Evolutionary conservation across 2,797 vertebrate genomes (phyloP).

Genomic region (Glyptemys insculpta): DNA sequence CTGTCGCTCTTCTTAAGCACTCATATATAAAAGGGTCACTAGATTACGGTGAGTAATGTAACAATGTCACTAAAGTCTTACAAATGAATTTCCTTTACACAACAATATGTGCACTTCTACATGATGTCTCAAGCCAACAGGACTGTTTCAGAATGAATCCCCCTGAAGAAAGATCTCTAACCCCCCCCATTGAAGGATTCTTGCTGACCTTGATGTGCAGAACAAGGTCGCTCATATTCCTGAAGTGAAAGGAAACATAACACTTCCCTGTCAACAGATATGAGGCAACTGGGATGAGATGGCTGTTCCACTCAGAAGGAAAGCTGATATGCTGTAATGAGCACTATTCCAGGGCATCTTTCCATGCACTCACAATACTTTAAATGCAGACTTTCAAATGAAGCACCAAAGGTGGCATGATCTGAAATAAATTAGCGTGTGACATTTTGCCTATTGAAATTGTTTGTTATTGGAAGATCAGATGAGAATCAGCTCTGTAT

Average conservation of each 20-base stretch:
- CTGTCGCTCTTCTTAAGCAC: not conserved
- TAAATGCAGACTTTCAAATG: slow-evolving; percentile 48
- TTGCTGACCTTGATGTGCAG: not conserved
- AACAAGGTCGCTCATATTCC: slow-evolving; percentile 1
- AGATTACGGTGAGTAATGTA: not conserved
- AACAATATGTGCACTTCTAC: not conserved
- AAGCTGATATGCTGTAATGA: slow-evolving; percentile 43
- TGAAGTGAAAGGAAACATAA: slow-evolving; percentile 14
- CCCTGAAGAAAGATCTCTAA: not conserved
- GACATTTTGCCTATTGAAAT: slow-evolving; percentile 4
- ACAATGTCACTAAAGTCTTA: not conserved
- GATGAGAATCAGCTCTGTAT: not conserved
- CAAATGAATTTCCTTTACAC: not conserved
- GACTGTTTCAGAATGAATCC: not conserved
- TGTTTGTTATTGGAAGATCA: not conserved
- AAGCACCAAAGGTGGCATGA: not conserved
- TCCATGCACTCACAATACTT: not conserved
- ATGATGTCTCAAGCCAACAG: not conserved
- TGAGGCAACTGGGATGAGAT: slow-evolving; percentile 1
- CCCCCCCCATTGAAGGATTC: not conserved
- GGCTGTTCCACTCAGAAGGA: not conserved
- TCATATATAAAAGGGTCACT: not conserved
- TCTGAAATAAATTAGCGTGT: slow-evolving; percentile 12
- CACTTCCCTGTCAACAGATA: slow-evolving; percentile 12
- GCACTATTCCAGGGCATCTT: not conserved